These are phyloP conservation scores for Gephyroberyx darwinii DNA, from an alignment of 2,797 vertebrate genomes.

Conservation along the genomic window DNA sequence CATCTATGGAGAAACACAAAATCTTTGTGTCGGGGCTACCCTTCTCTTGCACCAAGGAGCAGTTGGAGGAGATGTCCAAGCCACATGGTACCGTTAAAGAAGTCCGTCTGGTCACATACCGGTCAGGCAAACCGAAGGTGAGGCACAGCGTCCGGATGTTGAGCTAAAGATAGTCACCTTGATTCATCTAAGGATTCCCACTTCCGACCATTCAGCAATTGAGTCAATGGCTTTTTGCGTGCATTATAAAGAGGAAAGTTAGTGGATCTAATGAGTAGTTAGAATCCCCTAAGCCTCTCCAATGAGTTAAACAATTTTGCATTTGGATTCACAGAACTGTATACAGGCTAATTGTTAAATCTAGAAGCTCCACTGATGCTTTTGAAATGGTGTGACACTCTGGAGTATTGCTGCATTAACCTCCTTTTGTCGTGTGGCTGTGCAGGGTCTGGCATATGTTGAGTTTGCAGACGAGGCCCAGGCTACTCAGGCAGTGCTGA, in stretches of 20 bases:
- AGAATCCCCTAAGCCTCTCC: no score
- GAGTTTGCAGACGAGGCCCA: conserved; percentile 90
- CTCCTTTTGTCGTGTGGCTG: not conserved
- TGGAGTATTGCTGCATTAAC: not conserved
- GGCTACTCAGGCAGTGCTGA: conserved; percentile 93
- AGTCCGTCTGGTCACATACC: conserved; percentile 93
- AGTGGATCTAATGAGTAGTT: no score
- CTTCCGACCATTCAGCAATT: conserved; percentile 8
- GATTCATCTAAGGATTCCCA: not conserved
- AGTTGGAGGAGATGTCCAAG: conserved; percentile 88
- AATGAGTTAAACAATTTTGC: no score
- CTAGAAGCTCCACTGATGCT: not conserved
- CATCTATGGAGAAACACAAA: conserved; percentile 93
- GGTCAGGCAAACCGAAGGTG: conserved; percentile 97
- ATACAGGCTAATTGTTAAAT: not conserved
- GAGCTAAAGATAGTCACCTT: not conserved
- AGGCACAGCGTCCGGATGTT: conserved; percentile 15
- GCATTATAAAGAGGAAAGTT: no score
- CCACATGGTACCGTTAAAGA: conserved; percentile 89
- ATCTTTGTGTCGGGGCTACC: conserved; percentile 95
- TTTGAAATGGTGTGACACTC: not conserved
- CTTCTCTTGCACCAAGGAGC: conserved; percentile 90
- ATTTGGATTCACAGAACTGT: no score
- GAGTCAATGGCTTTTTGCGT: no score
- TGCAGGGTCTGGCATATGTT: conserved; percentile 95